phyloP scores from a whole-genome alignment of 2,113 vertebrate genomes.

The Cynocephalus volans region DNA sequence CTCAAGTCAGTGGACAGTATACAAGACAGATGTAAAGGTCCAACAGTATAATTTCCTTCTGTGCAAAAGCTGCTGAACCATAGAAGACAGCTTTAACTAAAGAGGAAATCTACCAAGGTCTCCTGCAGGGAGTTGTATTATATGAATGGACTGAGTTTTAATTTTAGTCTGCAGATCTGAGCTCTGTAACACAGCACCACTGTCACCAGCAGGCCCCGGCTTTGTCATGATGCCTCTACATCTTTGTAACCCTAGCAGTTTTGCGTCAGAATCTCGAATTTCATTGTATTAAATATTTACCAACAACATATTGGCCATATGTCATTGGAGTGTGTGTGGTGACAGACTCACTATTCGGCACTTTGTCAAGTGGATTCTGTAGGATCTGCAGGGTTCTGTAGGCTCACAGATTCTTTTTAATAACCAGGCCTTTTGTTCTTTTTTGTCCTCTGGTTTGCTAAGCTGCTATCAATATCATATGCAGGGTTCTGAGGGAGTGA shows the following conservation, averaged over 20 bases:
- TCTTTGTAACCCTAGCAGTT: constrained; percentile 88
- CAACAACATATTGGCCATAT: constrained; percentile 91
- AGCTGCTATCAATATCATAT: constrained; percentile 83
- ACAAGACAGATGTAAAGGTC: constrained; percentile 52
- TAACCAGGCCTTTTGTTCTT: constrained; percentile 80
- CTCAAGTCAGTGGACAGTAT: neutral
- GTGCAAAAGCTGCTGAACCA: constrained; percentile 76
- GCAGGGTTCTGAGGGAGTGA: constrained; percentile 78
- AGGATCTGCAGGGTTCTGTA: constrained; percentile 82
- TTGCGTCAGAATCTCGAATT: constrained; percentile 88
- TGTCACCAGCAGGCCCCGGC: constrained; percentile 78
- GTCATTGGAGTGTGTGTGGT: constrained; percentile 87
- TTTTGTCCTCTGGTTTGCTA: constrained; percentile 73
- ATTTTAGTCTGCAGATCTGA: constrained; percentile 84
- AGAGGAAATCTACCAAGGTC: constrained; percentile 76
- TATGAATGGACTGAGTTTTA: constrained; percentile 87
- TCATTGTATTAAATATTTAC: constrained; percentile 94
- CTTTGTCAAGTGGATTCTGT: constrained; percentile 90
- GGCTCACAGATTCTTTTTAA: constrained; percentile 86
- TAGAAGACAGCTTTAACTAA: constrained; percentile 83
- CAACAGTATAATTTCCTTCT: constrained; percentile 62
- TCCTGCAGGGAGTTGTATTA: constrained; percentile 79
- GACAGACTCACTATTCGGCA: constrained; percentile 90
- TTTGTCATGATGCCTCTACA: constrained; percentile 85
- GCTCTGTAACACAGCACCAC: constrained; percentile 86